Conservation (phyloP, 2,113 vertebrate genomes). For the Zeus faber region DNA sequence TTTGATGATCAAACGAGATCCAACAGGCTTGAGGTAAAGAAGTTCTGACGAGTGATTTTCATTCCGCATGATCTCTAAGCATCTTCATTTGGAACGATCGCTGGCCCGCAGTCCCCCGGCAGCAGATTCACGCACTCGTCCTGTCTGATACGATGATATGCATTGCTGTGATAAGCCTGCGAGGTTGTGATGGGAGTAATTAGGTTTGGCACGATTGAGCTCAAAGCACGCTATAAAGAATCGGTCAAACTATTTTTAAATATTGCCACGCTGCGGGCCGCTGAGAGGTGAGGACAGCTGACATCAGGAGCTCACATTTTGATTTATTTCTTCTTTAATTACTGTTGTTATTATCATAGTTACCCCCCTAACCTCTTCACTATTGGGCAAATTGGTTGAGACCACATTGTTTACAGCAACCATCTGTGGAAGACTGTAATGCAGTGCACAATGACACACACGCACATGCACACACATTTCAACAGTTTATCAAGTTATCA, state of each 20-base stretch:
- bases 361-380: background rate
- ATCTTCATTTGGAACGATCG: background rate
- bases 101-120: no score
- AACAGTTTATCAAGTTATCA: no score
- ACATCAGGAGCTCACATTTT: background rate
- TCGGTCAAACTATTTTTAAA: background rate
- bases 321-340: background rate
- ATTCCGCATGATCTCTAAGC: background rate
- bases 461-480: background rate
- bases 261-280: background rate
- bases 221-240: background rate
- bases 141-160: background rate
- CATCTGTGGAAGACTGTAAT: background rate
- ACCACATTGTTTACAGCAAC: background rate
- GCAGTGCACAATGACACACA: background rate
- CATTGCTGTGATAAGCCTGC: background rate
- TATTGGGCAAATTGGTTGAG: background rate
- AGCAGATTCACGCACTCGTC: background rate
- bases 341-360: background rate
- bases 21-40: background rate
- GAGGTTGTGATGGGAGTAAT: background rate
- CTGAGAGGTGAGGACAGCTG: background rate
- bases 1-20: constrained; percentile 1
- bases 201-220: background rate
- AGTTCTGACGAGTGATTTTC: background rate